Percentiles rank a stretch among this genome's conserved stretches.
Evolutionary conservation across 1,140 invertebrate genomes (phyloP).

Genomic region (Bombus pascuorum): DNA sequence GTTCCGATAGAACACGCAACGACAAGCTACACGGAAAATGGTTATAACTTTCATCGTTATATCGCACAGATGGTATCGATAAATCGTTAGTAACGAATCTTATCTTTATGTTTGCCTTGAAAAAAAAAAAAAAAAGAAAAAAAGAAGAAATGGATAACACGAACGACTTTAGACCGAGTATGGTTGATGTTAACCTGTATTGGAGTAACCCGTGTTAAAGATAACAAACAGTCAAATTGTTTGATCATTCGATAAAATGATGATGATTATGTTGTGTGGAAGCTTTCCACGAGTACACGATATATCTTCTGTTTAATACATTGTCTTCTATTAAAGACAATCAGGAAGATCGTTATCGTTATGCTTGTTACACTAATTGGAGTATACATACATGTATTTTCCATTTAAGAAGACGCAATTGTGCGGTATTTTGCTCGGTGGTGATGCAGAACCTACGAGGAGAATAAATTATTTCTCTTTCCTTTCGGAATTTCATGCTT

Average conservation of each 20-base stretch:
- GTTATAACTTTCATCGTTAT: not conserved
- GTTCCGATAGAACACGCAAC: not conserved
- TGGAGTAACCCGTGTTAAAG: slow-evolving; percentile 2
- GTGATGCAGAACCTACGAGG: not conserved
- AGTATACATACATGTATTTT: not conserved
- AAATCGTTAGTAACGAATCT: not conserved
- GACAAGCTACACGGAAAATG: no score
- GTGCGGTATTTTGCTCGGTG: not conserved
- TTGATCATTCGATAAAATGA: slow-evolving; percentile 25
- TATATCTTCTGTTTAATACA: not conserved
- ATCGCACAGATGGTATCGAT: not conserved
- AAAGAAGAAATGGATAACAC: not conserved
- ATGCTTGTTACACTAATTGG: slow-evolving; percentile 13
- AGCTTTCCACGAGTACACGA: slow-evolving; percentile 31
- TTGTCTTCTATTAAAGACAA: not conserved
- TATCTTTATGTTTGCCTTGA: slow-evolving; percentile 17
- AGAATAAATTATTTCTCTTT: not conserved
- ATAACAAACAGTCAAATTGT: slow-evolving; percentile 33
- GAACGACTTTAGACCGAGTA: not conserved
- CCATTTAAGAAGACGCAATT: not conserved
- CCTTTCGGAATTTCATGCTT: not conserved
- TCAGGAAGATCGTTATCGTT: slow-evolving; percentile 23
- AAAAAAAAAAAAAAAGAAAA: no score
- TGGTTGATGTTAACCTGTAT: not conserved
- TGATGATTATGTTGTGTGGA: slow-evolving; percentile 18